These are phyloP conservation scores for Chrysolina haemoptera DNA, from an alignment of 2,888 invertebrate species.

Conservation along the genomic window DNA sequence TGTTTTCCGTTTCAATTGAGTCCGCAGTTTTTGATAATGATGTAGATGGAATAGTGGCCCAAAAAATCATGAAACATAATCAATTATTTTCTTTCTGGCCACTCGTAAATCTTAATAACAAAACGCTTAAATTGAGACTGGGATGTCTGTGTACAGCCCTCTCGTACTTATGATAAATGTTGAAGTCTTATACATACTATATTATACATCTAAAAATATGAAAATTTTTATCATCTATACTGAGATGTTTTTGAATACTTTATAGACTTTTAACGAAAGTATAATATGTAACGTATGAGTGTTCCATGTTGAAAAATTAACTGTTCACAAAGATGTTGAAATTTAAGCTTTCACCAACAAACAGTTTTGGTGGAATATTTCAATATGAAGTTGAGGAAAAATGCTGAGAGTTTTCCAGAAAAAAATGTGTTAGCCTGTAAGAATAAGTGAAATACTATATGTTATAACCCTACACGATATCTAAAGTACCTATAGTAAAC, in stretches of 20 bases:
- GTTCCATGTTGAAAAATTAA: slow-evolving; percentile 42
- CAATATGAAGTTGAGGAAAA: slow-evolving; percentile 33
- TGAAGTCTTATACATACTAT: slow-evolving; percentile 53
- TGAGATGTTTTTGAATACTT: slow-evolving; percentile 54
- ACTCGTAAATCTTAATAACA: slow-evolving; percentile 42
- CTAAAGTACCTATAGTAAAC: neutral
- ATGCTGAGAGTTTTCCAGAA: neutral
- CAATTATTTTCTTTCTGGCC: slow-evolving; percentile 20
- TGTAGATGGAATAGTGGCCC: too few relatives aligned
- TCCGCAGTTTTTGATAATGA: too few relatives aligned
- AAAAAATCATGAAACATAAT: neutral
- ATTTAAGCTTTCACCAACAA: slow-evolving; percentile 13
- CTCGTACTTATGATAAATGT: slow-evolving; percentile 61
- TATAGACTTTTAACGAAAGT: slow-evolving; percentile 39
- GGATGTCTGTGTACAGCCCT: slow-evolving; percentile 56
- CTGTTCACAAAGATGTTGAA: slow-evolving; percentile 31
- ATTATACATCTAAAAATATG: slow-evolving; percentile 49
- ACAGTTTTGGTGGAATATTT: slow-evolving; percentile 30
- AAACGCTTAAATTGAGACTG: slow-evolving; percentile 60
- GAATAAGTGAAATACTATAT: slow-evolving; percentile 6
- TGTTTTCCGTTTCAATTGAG: too few relatives aligned
- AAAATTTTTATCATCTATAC: slow-evolving; percentile 48
- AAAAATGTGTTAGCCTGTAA: neutral
- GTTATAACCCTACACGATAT: neutral
- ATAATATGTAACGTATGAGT: slow-evolving; percentile 37